Evolutionary conservation across 2,797 vertebrate genomes (phyloP).

Genomic region (Anolis apletophallus): DNA sequence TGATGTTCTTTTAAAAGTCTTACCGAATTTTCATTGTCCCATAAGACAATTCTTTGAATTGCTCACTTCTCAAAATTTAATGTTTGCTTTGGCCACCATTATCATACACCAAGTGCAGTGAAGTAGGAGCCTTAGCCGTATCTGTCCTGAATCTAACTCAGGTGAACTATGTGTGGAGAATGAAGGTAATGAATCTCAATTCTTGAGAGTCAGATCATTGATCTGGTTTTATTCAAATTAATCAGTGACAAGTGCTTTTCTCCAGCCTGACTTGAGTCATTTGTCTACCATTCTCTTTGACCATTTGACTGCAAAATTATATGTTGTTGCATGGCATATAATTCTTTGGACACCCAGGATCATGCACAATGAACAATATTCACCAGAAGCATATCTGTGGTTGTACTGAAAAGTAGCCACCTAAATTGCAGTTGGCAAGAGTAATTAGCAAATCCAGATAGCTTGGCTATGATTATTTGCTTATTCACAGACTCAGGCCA

Average conservation of each 20-base stretch:
- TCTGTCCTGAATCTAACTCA: background rate
- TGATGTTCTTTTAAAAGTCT: constrained; percentile 13
- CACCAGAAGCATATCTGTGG: too few relatives aligned
- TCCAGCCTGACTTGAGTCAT: background rate
- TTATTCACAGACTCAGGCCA: too few relatives aligned
- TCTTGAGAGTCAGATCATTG: background rate
- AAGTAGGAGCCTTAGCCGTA: background rate
- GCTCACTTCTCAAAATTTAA: constrained; percentile 1
- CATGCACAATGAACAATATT: too few relatives aligned
- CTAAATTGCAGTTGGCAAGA: too few relatives aligned
- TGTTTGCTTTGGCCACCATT: background rate
- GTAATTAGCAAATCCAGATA: too few relatives aligned
- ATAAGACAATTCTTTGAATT: constrained; percentile 1
- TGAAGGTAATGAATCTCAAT: background rate
- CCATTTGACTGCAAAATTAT: too few relatives aligned
- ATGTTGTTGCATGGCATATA: too few relatives aligned
- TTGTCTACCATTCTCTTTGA: background rate
- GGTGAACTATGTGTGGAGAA: background rate
- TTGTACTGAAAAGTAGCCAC: too few relatives aligned
- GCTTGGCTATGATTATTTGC: too few relatives aligned
- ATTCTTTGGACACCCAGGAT: too few relatives aligned
- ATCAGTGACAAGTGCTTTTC: background rate
- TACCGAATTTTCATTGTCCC: background rate
- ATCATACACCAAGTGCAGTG: background rate
- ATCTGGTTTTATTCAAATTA: background rate